Conservation (phyloP, 2,113 vertebrate species). For the Erpornis zantholeuca region DNA sequence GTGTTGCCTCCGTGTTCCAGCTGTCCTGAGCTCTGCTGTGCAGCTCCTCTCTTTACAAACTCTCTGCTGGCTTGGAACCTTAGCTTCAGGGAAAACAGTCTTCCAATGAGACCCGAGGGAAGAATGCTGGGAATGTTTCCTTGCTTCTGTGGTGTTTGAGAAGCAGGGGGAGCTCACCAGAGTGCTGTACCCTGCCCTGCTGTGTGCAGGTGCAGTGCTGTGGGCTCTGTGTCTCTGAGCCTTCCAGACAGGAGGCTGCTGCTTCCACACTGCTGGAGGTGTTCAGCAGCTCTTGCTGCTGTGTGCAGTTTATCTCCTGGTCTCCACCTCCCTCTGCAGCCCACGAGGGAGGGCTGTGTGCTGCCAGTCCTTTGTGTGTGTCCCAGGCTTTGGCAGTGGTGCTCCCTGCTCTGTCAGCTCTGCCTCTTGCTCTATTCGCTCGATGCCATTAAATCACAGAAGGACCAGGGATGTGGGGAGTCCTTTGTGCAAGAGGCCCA, state of each 20-base stretch:
- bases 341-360: background rate
- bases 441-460: background rate
- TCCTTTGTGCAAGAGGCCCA: background rate
- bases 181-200: background rate
- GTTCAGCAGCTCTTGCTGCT: background rate
- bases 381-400: background rate
- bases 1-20: background rate
- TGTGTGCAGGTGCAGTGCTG: background rate
- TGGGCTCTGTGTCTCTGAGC: background rate
- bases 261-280: too few species aligned
- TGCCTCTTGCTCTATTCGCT: background rate
- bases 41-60: background rate
- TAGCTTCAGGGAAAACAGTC: background rate
- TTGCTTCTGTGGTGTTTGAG: background rate
- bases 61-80: background rate
- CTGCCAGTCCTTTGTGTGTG: background rate
- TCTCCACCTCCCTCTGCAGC: background rate
- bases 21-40: background rate
- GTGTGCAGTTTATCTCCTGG: background rate
- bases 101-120: background rate
- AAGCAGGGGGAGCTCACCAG: background rate
- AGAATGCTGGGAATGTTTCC: background rate
- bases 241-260: too few species aligned
- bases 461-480: background rate
- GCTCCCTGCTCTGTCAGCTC: background rate